phyloP scores from a whole-genome alignment of 2,888 invertebrate genomes.

The Lutraria lutraria region DNA sequence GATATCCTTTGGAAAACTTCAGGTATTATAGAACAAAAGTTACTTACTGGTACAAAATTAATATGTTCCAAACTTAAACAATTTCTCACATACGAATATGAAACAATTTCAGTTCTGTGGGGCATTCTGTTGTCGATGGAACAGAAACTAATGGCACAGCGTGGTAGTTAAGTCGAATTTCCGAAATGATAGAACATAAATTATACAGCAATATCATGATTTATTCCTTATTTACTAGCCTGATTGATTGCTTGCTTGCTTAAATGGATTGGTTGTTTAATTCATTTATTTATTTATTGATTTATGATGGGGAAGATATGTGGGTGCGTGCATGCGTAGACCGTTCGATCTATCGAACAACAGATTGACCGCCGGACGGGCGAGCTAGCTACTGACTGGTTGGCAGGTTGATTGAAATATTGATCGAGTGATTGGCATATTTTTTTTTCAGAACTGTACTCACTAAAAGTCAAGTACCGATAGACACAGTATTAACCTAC shows the following conservation, averaged over 20 bases:
- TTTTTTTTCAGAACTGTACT: conserved; percentile 88
- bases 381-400: background rate
- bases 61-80: too few species aligned
- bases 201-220: too few species aligned
- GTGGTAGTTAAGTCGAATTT: too few species aligned
- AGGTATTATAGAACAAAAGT: conserved; percentile 88
- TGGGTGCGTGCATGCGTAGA: too few species aligned
- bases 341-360: too few species aligned
- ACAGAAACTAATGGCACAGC: too few species aligned
- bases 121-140: too few species aligned
- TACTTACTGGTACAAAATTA: too few species aligned
- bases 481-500: conserved; percentile 93
- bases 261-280: background rate
- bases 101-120: too few species aligned
- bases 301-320: background rate
- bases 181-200: too few species aligned
- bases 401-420: background rate
- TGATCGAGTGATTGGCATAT: background rate
- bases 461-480: conserved; percentile 89
- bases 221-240: background rate
- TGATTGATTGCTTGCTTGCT: background rate
- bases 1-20: conserved; percentile 92
- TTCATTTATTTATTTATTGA: background rate
- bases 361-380: background rate
- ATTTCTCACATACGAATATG: too few species aligned